Conservation (phyloP, 2,888 invertebrate species). For the Onthophagus sagittarius region DNA sequence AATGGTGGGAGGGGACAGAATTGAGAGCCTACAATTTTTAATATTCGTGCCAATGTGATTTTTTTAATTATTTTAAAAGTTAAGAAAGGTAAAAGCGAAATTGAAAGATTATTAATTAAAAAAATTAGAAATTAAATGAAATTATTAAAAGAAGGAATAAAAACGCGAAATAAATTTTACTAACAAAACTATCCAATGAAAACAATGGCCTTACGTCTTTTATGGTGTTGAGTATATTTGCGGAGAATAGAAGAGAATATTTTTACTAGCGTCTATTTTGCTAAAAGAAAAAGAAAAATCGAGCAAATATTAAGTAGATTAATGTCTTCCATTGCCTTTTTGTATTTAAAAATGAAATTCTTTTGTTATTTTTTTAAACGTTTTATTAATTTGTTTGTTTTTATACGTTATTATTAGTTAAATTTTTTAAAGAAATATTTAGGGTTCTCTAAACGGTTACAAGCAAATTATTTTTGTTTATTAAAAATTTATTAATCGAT, state of each 20-base stretch:
- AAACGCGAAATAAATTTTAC: constrained; percentile 10
- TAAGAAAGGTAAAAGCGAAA: too few species aligned
- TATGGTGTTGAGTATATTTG: constrained; percentile 33
- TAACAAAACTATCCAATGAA: constrained; percentile 38
- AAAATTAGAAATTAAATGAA: too few species aligned
- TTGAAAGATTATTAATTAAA: too few species aligned
- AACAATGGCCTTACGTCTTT: constrained; percentile 44
- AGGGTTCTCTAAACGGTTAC: too few species aligned
- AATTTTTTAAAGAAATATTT: neutral
- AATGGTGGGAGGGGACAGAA: neutral
- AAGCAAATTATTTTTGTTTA: too few species aligned
- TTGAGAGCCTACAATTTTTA: neutral
- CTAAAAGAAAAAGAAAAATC: constrained; percentile 28
- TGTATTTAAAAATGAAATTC: constrained; percentile 23
- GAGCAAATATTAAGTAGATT: constrained; percentile 33
- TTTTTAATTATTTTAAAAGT: constrained; percentile 4
- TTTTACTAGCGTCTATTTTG: constrained; percentile 43
- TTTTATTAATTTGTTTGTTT: neutral
- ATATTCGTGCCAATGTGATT: constrained; percentile 20
- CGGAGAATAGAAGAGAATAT: constrained; percentile 29
- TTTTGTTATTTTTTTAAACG: constrained; percentile 23
- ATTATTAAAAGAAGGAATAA: constrained; percentile 26
- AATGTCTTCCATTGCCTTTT: constrained; percentile 43
- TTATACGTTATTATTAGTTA: neutral
- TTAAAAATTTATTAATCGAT: too few species aligned